Base-by-base conservation (phyloP, 2,113 vertebrate species). In the Bombycilla garrulus region DNA sequence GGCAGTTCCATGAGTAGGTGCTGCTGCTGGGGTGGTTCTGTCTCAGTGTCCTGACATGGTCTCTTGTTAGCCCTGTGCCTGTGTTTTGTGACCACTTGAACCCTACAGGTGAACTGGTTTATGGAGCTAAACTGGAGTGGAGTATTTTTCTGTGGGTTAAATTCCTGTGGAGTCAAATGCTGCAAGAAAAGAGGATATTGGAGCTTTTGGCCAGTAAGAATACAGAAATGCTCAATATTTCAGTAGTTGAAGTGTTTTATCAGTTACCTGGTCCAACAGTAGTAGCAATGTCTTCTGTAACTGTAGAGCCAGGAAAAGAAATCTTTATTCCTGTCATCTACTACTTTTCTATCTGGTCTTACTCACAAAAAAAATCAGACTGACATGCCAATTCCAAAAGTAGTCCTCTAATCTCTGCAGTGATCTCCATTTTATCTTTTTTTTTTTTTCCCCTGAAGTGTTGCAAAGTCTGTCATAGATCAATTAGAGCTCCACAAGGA, bases 1-100 rank as follows among this genome's bases (percentile, higher is more conserved):
- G 9, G 35, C 20, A 35, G 17, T 35, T 66, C 29, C 7, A 0
- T 20, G 54, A 5, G 25, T 3, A 10, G 16, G 12, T 62, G 47
- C 20, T 3, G 1, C 22, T 47, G 0, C 6, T 1, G 2, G 15
- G 14, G 11, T 60, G 26, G 15, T 17, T 42, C 35, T 21, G 14
- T 25, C 15, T 33, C 60, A 50, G 31, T 48, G 47, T 53, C 33
- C 33, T 50, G 42, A 15, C 6, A 0, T 31, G 10, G 38, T 78
- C 5, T 42, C 14, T 12, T 28, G 3, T 26, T 48, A 36, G 53
- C 58, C 33, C 31, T 42, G 15, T 40, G 36, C 19, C 18, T 45
- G 4, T 50, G 18, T 17, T 42, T 74, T 56, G 10, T 64, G 48
- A 16, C 16, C 6, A 1, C 28, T 26, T n/a, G 60, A 69, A n/a